Evolutionary conservation across 1,140 invertebrate species (phyloP).

Genomic region (Tribolium castaneum): DNA sequence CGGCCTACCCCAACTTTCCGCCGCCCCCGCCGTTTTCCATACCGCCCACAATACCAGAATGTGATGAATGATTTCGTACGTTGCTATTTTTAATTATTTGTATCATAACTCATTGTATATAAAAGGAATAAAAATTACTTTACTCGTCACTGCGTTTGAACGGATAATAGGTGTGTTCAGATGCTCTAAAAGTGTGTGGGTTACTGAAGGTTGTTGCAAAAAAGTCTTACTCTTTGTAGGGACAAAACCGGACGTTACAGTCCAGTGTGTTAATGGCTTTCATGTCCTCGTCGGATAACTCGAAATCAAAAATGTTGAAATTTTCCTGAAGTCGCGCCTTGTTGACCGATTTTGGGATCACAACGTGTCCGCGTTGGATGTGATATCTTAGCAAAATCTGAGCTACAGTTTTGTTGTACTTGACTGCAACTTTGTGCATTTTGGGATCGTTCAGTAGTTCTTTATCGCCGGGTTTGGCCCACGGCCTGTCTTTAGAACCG

Average conservation of each 20-base stretch:
- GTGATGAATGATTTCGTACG: conserved; percentile 52
- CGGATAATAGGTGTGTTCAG: conserved; percentile 47
- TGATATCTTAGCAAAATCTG: conserved; percentile 58
- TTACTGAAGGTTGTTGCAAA: not conserved
- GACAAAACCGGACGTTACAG: conserved; percentile 57
- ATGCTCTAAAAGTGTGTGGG: conserved; percentile 36
- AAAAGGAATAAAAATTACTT: conserved; percentile 19
- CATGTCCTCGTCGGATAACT: conserved; percentile 52
- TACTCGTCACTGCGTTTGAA: conserved; percentile 41
- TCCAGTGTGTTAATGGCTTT: conserved; percentile 53
- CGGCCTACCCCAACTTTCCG: conserved; percentile 31
- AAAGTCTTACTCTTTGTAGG: conserved; percentile 56
- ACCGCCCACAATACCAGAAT: conserved; percentile 62
- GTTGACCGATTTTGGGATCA: conserved; percentile 57
- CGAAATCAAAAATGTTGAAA: conserved; percentile 56
- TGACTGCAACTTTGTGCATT: conserved; percentile 60
- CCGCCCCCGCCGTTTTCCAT: conserved; percentile 47
- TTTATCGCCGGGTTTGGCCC: conserved; percentile 76
- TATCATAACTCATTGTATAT: conserved; percentile 37
- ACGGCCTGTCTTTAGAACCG: conserved; percentile 74
- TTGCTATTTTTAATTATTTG: conserved; percentile 40
- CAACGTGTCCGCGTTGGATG: conserved; percentile 51
- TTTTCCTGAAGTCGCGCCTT: conserved; percentile 54
- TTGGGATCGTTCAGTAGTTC: conserved; percentile 73
- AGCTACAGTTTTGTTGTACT: conserved; percentile 55